Evolutionary conservation across 2,113 vertebrate species (phyloP).

Genomic region (Motacilla alba): DNA sequence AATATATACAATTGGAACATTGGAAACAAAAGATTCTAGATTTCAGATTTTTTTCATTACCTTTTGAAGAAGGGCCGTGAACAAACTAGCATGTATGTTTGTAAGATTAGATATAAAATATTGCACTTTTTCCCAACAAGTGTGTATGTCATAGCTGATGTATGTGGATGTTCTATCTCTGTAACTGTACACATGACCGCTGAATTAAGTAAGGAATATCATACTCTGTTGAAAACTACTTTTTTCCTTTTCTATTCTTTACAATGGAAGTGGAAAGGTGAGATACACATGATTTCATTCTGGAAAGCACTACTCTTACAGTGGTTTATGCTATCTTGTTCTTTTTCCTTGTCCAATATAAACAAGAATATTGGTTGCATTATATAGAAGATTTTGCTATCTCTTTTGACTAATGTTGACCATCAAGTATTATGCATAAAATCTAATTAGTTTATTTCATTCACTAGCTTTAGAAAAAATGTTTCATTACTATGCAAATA

Average conservation of each 20-base stretch:
- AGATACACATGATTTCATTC: background rate
- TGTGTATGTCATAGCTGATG: background rate
- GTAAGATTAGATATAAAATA: background rate
- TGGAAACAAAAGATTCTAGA: background rate
- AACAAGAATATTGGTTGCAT: background rate
- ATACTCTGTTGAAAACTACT: background rate
- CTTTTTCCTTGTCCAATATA: background rate
- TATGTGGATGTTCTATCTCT: background rate
- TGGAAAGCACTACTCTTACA: background rate
- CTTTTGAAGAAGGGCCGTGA: background rate
- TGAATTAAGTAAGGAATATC: background rate
- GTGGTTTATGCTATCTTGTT: background rate
- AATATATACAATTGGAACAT: background rate
- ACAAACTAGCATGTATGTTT: background rate
- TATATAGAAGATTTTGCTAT: background rate
- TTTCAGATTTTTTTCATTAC: background rate
- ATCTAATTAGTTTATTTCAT: conserved; percentile 34
- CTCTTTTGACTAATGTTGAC: background rate
- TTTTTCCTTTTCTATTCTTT: background rate
- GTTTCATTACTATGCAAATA: conserved; percentile 44
- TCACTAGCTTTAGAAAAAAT: conserved; percentile 18
- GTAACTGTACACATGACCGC: background rate
- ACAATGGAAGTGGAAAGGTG: background rate
- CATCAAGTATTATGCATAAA: conserved; percentile 13
- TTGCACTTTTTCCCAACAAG: background rate